Conservation (phyloP, 2,888 invertebrate species). For the Conchocele bisecta region DNA sequence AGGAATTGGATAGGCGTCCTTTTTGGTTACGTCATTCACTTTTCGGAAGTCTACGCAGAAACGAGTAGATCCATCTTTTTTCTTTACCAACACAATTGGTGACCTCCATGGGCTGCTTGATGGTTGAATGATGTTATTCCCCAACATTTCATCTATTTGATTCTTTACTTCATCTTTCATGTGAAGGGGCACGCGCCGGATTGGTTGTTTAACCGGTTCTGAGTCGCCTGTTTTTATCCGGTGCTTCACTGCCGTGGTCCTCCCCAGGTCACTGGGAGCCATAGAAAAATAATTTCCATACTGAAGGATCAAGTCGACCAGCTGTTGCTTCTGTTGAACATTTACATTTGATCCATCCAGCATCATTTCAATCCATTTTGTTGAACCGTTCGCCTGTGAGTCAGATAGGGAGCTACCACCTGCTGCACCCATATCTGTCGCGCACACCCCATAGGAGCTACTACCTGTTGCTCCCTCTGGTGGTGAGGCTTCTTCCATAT, state of each 20-base stretch:
- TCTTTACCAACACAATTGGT: not conserved
- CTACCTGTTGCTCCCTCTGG: too few species aligned
- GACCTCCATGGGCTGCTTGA: constrained; percentile 2
- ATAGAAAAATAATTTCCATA: too few species aligned
- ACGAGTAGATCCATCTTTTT: constrained; percentile 3
- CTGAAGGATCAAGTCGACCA: too few species aligned
- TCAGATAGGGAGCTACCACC: too few species aligned
- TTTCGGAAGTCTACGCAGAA: constrained; percentile 4
- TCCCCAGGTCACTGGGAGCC: constrained; percentile 36
- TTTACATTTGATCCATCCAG: too few species aligned
- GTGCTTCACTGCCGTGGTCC: constrained; percentile 34
- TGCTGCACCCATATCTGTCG: too few species aligned
- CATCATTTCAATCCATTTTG: too few species aligned
- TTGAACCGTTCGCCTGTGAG: too few species aligned
- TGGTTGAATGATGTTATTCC: not conserved
- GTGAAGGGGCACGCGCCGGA: constrained; percentile 24
- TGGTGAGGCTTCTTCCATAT: too few species aligned
- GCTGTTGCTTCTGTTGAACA: too few species aligned
- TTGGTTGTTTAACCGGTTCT: constrained; percentile 39
- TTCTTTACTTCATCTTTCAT: not conserved
- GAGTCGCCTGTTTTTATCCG: constrained; percentile 41
- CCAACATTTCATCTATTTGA: constrained; percentile 5
- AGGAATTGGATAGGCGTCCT: constrained; percentile 6
- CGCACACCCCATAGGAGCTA: too few species aligned
- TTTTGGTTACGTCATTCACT: not conserved